Base-by-base conservation (phyloP, 2,797 vertebrate genomes). In the Cetoscarus ocellatus region DNA sequence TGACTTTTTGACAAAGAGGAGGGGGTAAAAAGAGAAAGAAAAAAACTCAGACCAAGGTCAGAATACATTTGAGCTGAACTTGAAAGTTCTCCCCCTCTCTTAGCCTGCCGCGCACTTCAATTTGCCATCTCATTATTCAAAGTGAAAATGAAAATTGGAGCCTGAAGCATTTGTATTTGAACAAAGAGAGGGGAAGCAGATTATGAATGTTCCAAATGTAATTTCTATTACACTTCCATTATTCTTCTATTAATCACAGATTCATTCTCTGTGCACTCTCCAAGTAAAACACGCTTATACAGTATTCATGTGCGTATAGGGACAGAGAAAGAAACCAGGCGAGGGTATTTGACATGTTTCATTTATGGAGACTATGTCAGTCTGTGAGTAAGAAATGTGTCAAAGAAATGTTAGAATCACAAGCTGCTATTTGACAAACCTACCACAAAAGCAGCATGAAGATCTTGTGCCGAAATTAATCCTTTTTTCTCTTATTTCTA, bases 151-250 rank as follows among this genome's bases (percentile, higher is more conserved):
- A 92, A 92, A 92, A 93, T 90, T 91, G 91, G 81, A 90, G 91
- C 89, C 92, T 75, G 82, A 77, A 94, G 93, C 91, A 90, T 91
- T 93, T 93, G 91, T 93, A 87, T 94, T 94, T 93, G 91, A 94
- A 94, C 92, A 94, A 94, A 94, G 90, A 89, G 86, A 84, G 79
- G 70, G 27, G 87, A 80, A 88, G 86, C 84, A 93, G 92, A 94
- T 93, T 94, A 94, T 94, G 91, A 89, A 92, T 93, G 91, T 93
- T 91, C 82, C 87, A 91, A 94, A 91, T 90, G 88, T 93, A 91
- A 94, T 94, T 95, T 94, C 90, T 94, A 94, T 94, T 94, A 93
- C 91, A 91, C 80, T 94, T 94, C 90, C 89, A 94, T 94, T 93
- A 94, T 92, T 95, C 90, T 92, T 93, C 87, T 93, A 90, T 94